Evolutionary conservation across 1,140 invertebrate species (phyloP).

Genomic region (Bombyx mori): DNA sequence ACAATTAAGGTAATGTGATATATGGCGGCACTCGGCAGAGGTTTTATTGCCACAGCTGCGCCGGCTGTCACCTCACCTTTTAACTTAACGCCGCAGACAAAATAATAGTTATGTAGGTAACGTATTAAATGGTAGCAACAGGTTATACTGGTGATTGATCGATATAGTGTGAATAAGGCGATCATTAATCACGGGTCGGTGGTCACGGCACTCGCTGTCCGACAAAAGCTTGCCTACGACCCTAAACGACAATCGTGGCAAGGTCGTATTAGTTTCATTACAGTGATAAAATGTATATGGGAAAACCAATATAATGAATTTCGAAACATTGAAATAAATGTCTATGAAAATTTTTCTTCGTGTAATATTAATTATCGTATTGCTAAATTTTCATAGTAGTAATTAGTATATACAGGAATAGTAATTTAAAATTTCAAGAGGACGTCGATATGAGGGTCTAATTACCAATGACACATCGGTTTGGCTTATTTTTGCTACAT

Average conservation of each 20-base stretch:
- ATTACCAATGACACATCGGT: too few relatives aligned
- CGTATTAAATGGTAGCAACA: slow-evolving; percentile 11
- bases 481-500: too few relatives aligned
- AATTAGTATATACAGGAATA: too few relatives aligned
- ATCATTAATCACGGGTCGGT: slow-evolving; percentile 16
- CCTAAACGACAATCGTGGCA: slow-evolving; percentile 4
- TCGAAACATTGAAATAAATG: too few relatives aligned
- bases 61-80: not conserved
- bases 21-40: not conserved
- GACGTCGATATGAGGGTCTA: too few relatives aligned
- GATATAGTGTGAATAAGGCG: slow-evolving; percentile 12
- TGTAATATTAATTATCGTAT: too few relatives aligned
- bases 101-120: slow-evolving; percentile 1
- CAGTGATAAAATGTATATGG: too few relatives aligned
- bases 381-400: too few relatives aligned
- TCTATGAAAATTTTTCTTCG: too few relatives aligned
- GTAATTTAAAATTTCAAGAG: too few relatives aligned
- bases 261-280: slow-evolving; percentile 8
- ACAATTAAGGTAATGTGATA: slow-evolving; percentile 3
- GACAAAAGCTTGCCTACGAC: not conserved
- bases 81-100: not conserved
- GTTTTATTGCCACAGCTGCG: not conserved
- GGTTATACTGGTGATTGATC: slow-evolving; percentile 15
- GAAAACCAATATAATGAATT: too few relatives aligned
- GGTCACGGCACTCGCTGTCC: not conserved